These are phyloP conservation scores for Eumerus sabulonum DNA, from an alignment of 2,888 invertebrate species.

Conservation along the genomic window DNA sequence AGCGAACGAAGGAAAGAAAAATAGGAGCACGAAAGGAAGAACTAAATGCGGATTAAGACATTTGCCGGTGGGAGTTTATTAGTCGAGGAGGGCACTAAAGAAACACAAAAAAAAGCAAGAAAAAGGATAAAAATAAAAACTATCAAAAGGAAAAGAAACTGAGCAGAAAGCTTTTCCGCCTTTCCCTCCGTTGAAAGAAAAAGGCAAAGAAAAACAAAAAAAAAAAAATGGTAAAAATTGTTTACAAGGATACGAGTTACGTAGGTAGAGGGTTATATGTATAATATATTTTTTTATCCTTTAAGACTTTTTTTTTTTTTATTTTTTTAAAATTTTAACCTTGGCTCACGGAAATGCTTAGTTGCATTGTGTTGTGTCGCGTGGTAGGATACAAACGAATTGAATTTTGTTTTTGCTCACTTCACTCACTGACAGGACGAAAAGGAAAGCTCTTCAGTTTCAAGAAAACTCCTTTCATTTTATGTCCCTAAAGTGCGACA, in stretches of 20 bases:
- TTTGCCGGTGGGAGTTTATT: background rate
- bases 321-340: slow-evolving; percentile 12
- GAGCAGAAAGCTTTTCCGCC: slow-evolving; percentile 59
- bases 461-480: background rate
- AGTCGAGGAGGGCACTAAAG: background rate
- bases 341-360: slow-evolving; percentile 5
- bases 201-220: too few species aligned
- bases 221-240: slow-evolving; percentile 41
- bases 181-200: slow-evolving; percentile 30
- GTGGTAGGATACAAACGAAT: too few species aligned
- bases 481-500: background rate
- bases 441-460: background rate
- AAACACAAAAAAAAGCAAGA: too few species aligned
- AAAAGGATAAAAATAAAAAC: background rate
- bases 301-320: background rate
- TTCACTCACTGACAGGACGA: slow-evolving; percentile 7
- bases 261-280: slow-evolving; percentile 54
- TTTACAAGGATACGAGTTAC: slow-evolving; percentile 67
- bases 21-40: slow-evolving; percentile 18
- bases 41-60: slow-evolving; percentile 22
- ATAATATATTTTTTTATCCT: slow-evolving; percentile 10
- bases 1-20: slow-evolving; percentile 9
- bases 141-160: slow-evolving; percentile 14
- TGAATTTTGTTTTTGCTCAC: too few species aligned
- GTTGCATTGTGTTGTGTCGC: too few species aligned